A percentile compares a stretch with the other conserved stretches of the same genome.
Conservation (phyloP, 2,797 vertebrate species). For the Hyperoplus lanceolatus region DNA sequence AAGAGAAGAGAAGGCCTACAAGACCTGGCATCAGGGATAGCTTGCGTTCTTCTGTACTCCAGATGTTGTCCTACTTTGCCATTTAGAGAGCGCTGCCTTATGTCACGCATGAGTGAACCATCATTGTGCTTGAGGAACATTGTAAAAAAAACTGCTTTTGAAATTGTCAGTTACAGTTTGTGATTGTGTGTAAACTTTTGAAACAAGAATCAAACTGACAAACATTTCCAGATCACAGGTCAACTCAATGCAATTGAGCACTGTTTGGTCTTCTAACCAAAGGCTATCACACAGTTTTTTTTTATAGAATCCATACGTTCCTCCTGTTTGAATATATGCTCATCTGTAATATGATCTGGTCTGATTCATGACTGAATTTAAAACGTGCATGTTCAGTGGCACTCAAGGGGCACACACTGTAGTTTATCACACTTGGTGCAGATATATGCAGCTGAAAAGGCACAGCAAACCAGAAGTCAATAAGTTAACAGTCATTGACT, state of each 20-base stretch:
- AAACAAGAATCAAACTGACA: not conserved
- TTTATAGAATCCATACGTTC: not conserved
- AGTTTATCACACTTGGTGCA: not conserved
- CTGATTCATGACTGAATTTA: not conserved
- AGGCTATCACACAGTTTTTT: not conserved
- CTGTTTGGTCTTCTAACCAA: not conserved
- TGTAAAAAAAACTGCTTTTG: conserved; percentile 36
- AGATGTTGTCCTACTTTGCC: conserved; percentile 73
- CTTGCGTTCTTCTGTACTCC: conserved; percentile 50
- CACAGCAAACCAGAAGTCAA: too few relatives aligned
- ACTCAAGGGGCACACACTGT: not conserved
- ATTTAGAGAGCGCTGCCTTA: conserved; percentile 48
- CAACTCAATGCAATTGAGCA: not conserved
- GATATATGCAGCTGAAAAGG: not conserved
- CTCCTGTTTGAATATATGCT: not conserved
- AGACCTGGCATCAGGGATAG: conserved; percentile 40
- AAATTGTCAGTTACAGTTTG: conserved; percentile 19
- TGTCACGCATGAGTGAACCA: conserved; percentile 43
- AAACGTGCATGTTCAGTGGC: not conserved
- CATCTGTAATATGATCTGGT: not conserved
- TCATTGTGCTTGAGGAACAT: conserved; percentile 34
- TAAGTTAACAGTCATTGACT: not conserved
- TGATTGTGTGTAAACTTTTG: not conserved
- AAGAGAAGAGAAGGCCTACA: conserved; percentile 29
- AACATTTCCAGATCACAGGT: not conserved